These are phyloP conservation scores for Cyphomyrmex costatus DNA, from an alignment of 1,140 invertebrate genomes.

Conservation along the genomic window DNA sequence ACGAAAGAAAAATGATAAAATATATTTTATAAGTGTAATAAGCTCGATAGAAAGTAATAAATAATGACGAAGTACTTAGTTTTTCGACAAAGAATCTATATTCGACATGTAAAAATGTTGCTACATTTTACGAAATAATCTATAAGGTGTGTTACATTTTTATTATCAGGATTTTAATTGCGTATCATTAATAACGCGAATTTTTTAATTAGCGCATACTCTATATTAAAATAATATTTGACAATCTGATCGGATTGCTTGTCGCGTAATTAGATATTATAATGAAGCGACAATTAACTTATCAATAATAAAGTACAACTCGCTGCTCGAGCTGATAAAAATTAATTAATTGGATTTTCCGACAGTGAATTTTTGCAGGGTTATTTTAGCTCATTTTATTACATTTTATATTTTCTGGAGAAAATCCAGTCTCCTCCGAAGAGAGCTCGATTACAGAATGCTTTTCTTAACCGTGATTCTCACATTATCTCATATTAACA, in stretches of 20 bases:
- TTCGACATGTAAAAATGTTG: not conserved
- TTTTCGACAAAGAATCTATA: not conserved
- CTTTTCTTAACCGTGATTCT: not conserved
- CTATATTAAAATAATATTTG: conserved; percentile 18
- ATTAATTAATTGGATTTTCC: not conserved
- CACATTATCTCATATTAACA: not conserved
- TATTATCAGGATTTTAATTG: not conserved
- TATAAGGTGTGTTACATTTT: not conserved
- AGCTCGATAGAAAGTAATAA: not conserved
- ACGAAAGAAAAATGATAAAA: not conserved
- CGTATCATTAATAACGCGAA: not conserved
- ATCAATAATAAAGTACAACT: conserved; percentile 23
- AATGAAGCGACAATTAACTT: conserved; percentile 23
- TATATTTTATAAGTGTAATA: not conserved
- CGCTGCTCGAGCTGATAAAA: not conserved
- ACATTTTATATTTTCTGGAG: not conserved
- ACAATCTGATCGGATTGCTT: not conserved
- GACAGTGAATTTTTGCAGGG: not conserved
- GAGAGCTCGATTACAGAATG: not conserved
- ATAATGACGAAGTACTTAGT: not conserved
- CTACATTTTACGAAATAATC: not conserved
- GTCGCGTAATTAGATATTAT: conserved; percentile 13
- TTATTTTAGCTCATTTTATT: not conserved
- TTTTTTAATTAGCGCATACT: not conserved
- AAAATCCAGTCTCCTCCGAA: not conserved